Base-by-base conservation (phyloP, 2,888 invertebrate genomes). In the Caenorhabditis auriculariae region DNA sequence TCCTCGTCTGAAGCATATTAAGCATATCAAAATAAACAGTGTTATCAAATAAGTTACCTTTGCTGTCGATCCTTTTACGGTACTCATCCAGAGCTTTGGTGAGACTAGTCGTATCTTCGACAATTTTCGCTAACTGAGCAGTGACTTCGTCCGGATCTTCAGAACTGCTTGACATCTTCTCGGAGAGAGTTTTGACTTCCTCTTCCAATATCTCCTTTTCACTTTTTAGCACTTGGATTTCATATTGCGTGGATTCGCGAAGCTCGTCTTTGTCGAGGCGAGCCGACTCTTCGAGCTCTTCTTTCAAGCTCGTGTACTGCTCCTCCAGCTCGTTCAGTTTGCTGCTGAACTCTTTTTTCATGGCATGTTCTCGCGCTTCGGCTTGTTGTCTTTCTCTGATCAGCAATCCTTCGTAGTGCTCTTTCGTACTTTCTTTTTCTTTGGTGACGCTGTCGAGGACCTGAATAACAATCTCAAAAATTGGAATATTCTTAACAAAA, bases 241-340 rank as follows among this genome's bases (percentile, higher is more conserved):
- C 77, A 26, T 76, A 74, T 48, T 75, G 67, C 19, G 77, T 60
- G 2, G 74, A 68, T 61, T 74, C 72, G n/a, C 68, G 54, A 5
- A 71, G 47, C 28, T 72, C 72, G 24, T 69, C 66, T 24, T 68
- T 71, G 42, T 74, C 74, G 2, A 69, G 44, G 7, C 67, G 48
- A 19, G 72, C 73, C 7, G 68, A 60, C 29, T 69, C 65, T 53
- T 78, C 76, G 6, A 78, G 54, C 15, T 76, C 71, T 26, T 80
- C 79, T 43, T 77, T 72, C 37, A 81, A 59, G 24, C 67, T 66
- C 17, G 72, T 77, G 56, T 79, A 78, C 56, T 81, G 78, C 51
- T 79, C 77, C 52, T 81, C 81, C 12, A 80, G 51, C 45, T 82
- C 79, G 50, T 77, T 78, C 47, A 82, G 54, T 41, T 80, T 80